These are phyloP conservation scores for Poeciliopsis infans DNA, from an alignment of 2,797 vertebrate species.

Conservation along the genomic window DNA sequence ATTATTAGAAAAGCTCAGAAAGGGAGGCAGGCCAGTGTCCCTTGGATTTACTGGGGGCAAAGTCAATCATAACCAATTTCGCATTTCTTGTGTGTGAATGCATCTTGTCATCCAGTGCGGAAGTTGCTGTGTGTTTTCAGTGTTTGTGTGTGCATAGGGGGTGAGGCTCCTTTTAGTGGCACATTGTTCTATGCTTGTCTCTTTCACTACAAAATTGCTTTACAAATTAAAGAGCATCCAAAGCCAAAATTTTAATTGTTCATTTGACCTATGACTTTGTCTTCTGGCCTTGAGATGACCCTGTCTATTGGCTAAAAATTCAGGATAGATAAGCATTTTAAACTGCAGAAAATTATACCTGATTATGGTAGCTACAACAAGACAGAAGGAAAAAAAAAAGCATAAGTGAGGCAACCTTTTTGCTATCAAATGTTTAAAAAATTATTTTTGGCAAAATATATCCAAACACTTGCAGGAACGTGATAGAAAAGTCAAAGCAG, in stretches of 20 bases:
- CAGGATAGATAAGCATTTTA: conserved; percentile 31
- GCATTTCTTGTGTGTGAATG: conserved; percentile 38
- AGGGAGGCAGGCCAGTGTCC: conserved; percentile 55
- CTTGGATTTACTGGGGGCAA: conserved; percentile 71
- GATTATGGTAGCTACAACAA: conserved; percentile 15
- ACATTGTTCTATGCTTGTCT: conserved; percentile 15
- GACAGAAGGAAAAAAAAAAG: not conserved
- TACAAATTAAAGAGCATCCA: conserved; percentile 23
- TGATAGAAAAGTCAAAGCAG: not conserved
- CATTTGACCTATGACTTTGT: conserved; percentile 40
- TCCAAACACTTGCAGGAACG: not conserved
- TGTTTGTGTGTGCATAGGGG: not conserved
- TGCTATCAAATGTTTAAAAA: not conserved
- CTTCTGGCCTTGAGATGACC: conserved; percentile 25
- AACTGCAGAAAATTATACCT: conserved; percentile 37
- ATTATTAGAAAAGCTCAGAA: conserved; percentile 77
- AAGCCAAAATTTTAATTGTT: conserved; percentile 45
- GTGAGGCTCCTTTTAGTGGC: conserved; percentile 1
- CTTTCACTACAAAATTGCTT: conserved; percentile 28
- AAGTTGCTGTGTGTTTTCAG: conserved; percentile 16
- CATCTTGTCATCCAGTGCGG: not conserved
- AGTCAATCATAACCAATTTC: conserved; percentile 70
- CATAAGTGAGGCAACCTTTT: not conserved
- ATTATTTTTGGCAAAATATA: not conserved
- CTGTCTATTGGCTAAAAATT: conserved; percentile 28